A percentile compares a stretch with the other conserved stretches of the same genome.
Evolutionary conservation across 2,113 vertebrate species (phyloP).

Genomic region (Zosterops lateralis): DNA sequence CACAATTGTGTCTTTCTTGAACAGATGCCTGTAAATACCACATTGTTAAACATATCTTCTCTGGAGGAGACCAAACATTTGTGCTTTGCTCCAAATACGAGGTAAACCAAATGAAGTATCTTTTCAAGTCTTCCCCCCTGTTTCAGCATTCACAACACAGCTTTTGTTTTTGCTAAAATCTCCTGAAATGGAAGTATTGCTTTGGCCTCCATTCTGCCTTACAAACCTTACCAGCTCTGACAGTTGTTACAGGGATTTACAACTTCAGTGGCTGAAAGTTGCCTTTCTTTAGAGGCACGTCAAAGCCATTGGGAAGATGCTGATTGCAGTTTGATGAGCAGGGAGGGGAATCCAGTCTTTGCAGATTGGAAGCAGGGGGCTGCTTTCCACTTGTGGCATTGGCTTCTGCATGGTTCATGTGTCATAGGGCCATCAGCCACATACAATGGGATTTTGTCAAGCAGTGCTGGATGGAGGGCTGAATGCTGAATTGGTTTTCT

Average conservation of each 20-base stretch:
- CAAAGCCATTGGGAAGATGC: background rate
- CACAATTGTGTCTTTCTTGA: background rate
- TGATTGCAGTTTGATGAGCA: background rate
- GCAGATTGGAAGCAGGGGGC: background rate
- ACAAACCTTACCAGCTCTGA: background rate
- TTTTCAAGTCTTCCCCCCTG: background rate
- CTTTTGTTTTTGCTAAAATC: background rate
- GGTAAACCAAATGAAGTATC: conserved; percentile 70
- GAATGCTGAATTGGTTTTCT: background rate
- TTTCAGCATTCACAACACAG: background rate
- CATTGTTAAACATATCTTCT: conserved; percentile 87
- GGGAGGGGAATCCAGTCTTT: background rate
- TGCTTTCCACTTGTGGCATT: background rate
- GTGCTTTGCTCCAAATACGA: conserved; percentile 85
- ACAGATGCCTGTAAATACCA: conserved; percentile 79
- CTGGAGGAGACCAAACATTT: conserved; percentile 95
- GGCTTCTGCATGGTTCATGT: background rate
- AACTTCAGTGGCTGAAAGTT: background rate
- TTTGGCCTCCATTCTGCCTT: background rate
- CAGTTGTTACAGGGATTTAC: background rate
- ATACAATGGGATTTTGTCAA: background rate
- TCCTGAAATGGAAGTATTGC: background rate
- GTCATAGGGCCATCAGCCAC: background rate
- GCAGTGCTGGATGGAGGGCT: background rate
- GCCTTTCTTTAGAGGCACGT: background rate